These are phyloP conservation scores for Noctua janthina DNA, from an alignment of 2,888 invertebrate species.

Conservation along the genomic window DNA sequence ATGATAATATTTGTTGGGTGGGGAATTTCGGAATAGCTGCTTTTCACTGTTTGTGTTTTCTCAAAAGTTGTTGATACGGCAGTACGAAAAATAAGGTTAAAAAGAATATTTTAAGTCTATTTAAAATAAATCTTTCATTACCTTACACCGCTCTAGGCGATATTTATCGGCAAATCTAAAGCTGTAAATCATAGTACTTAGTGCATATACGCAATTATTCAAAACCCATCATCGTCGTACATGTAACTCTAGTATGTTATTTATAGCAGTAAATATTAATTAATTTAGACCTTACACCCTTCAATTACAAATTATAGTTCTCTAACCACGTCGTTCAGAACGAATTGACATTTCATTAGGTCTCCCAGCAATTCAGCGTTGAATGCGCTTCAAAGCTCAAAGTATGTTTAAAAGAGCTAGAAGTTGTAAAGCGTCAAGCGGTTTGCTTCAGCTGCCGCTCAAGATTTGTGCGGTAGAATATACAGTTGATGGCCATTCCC, in stretches of 20 bases:
- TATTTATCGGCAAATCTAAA: not conserved
- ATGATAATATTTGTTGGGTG: slow-evolving; percentile 20
- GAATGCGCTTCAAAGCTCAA: slow-evolving; percentile 19
- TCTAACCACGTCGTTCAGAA: not conserved
- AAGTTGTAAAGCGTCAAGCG: slow-evolving; percentile 13
- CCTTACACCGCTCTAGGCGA: not conserved
- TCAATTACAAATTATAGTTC: slow-evolving; percentile 17
- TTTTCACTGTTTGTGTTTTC: slow-evolving; percentile 6
- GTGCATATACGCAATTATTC: not conserved
- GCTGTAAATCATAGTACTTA: not conserved
- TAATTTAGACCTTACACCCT: not conserved
- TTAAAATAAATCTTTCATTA: not conserved
- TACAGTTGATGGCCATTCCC: slow-evolving; percentile 28
- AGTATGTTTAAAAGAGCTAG: slow-evolving; percentile 30
- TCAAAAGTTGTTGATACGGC: not conserved
- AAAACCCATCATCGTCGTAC: not conserved
- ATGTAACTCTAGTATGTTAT: not conserved
- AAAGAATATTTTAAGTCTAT: not conserved
- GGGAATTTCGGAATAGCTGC: not conserved
- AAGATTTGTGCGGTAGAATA: slow-evolving; percentile 46
- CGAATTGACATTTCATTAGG: slow-evolving; percentile 23
- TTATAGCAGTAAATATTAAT: not conserved
- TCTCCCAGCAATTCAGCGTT: not conserved
- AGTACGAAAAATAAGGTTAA: not conserved
- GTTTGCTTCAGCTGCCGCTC: slow-evolving; percentile 28